Evolutionary conservation across 2,888 invertebrate genomes (phyloP), one percentile per base, ranked within the genome.

Genomic region (Acronicta aceris): DNA sequence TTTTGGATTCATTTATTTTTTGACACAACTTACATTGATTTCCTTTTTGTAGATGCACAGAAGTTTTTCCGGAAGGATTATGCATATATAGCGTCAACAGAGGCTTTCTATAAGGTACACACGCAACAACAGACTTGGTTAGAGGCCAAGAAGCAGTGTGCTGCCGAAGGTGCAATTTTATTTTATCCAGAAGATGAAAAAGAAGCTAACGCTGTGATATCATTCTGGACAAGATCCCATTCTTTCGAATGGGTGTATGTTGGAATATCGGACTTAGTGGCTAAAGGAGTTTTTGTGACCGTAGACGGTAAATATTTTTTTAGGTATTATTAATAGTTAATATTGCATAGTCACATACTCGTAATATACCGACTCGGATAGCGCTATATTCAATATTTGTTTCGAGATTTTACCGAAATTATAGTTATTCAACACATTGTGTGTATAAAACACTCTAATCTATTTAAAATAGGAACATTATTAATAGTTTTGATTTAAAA

Each of bases 31-130:
- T 27, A 27, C 7, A 27, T 27, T 27, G 27, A 27, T 27, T 38
- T 52, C 13, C 38, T 27, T 53, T 55, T 81, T 79, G 33, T 76
- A 92, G 91, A 84, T 82, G 86, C 82, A 42, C 89, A 90, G 77
- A 85, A 81, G 48, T 88, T 88, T 67, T 93, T 92, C 65, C 85
- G 92, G 5, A 86, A 83, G 38, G 92, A 92, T 72, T 93, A 92
- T 69, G 81, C 56, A 8, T 92, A 80, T 60, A 49, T 90, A 56
- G 81, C 86, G 15, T 65, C 61, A 0, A 75, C 83, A 7, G 51
- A 82, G 6, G 83, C 85, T 59, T 93, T 92, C 58, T 93, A 92
- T 75, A 93, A 93, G 76, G 79, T 91, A 25, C 89, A 92, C 51
- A 89, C 88, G 0, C 48, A 86, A 16, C 81, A 80, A 5, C 84